Evolutionary conservation across 2,797 vertebrate species (phyloP).

Genomic region (Neoniphon sammara): DNA sequence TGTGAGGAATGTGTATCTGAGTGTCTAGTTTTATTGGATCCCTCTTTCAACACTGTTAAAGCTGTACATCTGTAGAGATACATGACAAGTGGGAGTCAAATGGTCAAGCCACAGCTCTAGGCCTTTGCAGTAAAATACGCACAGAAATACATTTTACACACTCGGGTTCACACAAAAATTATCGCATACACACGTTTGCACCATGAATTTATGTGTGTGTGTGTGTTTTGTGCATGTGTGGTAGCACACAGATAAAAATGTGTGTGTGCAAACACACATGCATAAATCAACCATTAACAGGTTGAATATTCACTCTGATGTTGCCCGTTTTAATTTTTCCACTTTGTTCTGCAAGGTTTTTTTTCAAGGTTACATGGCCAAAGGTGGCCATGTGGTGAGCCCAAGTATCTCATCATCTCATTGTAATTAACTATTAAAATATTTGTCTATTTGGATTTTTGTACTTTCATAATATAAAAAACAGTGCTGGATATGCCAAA

Average conservation of each 20-base stretch:
- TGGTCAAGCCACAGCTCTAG: slow-evolving; percentile 7
- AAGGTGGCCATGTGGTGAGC: neutral
- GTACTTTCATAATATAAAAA: slow-evolving; percentile 9
- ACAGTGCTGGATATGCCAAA: neutral
- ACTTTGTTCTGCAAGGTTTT: neutral
- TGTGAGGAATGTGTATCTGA: slow-evolving; percentile 49
- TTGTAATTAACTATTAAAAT: neutral
- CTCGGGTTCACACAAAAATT: neutral
- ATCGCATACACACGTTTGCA: no score
- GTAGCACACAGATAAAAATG: neutral
- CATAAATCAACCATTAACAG: neutral
- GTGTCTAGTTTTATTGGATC: slow-evolving; percentile 16
- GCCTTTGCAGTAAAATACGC: slow-evolving; percentile 14
- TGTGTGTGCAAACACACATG: neutral
- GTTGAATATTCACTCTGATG: neutral
- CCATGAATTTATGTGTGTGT: no score
- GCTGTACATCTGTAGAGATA: neutral
- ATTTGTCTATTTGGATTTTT: neutral
- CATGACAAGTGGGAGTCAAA: slow-evolving; percentile 43
- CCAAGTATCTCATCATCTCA: neutral
- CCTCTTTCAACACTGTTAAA: slow-evolving; percentile 21
- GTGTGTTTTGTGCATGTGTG: no score
- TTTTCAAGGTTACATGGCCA: slow-evolving; percentile 4
- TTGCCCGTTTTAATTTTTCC: neutral
- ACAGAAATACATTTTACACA: neutral